Evolutionary conservation across 2,113 vertebrate genomes (phyloP).

Genomic region (Nipponia nippon): DNA sequence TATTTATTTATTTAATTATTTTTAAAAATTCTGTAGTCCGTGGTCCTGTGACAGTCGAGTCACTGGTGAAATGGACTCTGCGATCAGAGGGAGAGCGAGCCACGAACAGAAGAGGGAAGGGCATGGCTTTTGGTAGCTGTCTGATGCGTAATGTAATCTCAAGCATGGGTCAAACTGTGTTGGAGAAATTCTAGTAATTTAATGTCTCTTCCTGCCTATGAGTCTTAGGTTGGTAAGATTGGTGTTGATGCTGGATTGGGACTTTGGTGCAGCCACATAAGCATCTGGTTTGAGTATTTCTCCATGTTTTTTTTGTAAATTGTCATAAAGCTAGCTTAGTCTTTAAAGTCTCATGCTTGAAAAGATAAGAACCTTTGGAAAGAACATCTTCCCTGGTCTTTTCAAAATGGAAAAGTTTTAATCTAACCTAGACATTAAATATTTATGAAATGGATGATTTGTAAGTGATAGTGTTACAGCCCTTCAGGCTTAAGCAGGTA

Average conservation of each 20-base stretch:
- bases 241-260: neutral
- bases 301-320: neutral
- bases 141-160: neutral
- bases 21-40: fast-evolving
- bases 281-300: neutral
- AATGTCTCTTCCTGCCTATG: neutral
- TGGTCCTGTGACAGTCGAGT: neutral
- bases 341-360: fast-evolving
- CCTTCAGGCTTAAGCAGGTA: neutral
- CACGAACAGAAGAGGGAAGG: neutral
- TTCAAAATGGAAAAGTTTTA: neutral
- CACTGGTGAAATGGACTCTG: neutral
- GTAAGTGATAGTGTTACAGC: fast-evolving
- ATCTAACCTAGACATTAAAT: neutral
- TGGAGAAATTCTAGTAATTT: neutral
- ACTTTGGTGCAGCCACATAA: neutral
- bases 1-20: neutral
- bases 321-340: neutral
- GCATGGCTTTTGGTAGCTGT: neutral
- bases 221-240: neutral
- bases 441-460: neutral
- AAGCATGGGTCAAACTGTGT: neutral
- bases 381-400: neutral
- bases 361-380: neutral
- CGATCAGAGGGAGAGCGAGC: neutral